Percentiles rank a stretch among this genome's conserved stretches.
Conservation (phyloP, 2,113 vertebrate species). For the Brachionichthys hirsutus region DNA sequence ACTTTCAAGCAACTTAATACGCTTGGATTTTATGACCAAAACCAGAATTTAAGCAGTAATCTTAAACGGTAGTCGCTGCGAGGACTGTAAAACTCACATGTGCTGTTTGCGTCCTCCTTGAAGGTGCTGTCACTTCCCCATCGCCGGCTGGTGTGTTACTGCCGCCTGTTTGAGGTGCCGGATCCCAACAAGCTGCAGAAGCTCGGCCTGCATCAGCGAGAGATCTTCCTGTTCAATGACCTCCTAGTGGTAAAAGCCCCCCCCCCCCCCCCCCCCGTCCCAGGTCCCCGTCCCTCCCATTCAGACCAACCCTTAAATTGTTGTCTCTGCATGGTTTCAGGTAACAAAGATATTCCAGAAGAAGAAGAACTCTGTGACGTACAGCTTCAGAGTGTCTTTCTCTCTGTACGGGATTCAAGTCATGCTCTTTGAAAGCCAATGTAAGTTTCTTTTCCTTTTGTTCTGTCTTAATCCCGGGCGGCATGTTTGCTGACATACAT, state of each 20-base stretch:
- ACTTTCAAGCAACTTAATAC: background rate
- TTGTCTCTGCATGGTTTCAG: constrained; percentile 68
- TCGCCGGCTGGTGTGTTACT: constrained; percentile 96
- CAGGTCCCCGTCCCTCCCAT: background rate
- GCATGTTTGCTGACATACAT: constrained; percentile 34
- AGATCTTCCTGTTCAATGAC: constrained; percentile 99
- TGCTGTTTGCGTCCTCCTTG: constrained; percentile 32
- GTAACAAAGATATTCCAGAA: constrained; percentile 99
- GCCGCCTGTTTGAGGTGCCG: constrained; percentile 96
- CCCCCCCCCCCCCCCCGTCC: background rate
- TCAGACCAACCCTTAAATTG: background rate
- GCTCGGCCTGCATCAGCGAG: constrained; percentile 95
- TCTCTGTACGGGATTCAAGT: constrained; percentile 97
- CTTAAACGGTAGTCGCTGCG: background rate
- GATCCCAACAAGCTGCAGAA: constrained; percentile 98
- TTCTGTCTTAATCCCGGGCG: constrained; percentile 7
- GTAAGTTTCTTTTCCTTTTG: constrained; percentile 77
- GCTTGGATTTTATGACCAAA: background rate
- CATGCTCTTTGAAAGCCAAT: constrained; percentile 95
- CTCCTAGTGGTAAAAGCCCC: constrained; percentile 88
- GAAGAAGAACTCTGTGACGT: constrained; percentile 97
- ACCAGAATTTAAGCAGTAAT: background rate
- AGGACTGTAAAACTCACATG: background rate
- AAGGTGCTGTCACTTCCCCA: constrained; percentile 96
- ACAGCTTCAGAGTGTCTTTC: constrained; percentile 98